These are phyloP conservation scores for Malurus elegans DNA, from an alignment of 2,113 vertebrate genomes.

Conservation along the genomic window DNA sequence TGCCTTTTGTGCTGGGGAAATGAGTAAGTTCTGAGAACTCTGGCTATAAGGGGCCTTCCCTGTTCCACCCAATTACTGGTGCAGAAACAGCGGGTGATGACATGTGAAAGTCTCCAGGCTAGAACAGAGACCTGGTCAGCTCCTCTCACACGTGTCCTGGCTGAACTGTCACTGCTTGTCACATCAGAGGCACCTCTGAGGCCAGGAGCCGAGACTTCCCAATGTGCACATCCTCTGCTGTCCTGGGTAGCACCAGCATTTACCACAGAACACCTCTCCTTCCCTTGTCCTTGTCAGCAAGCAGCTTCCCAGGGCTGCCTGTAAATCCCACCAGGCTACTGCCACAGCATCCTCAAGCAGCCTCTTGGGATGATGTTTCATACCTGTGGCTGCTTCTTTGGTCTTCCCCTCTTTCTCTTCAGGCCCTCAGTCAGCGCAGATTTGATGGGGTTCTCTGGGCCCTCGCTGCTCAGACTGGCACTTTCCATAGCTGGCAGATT, in stretches of 20 bases:
- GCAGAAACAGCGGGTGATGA: background rate
- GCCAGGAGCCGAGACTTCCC: background rate
- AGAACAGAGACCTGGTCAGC: background rate
- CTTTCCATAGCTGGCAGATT: background rate
- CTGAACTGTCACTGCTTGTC: background rate
- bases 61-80: background rate
- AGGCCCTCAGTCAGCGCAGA: background rate
- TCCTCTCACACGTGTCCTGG: background rate
- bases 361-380: background rate
- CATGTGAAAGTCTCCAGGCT: background rate
- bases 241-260: background rate
- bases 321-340: background rate
- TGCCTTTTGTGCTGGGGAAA: background rate
- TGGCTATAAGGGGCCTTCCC: background rate
- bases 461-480: conserved; percentile 35
- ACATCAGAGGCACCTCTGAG: background rate
- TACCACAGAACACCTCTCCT: background rate
- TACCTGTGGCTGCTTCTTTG: conserved; percentile 64
- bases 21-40: background rate
- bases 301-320: background rate
- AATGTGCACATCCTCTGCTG: background rate
- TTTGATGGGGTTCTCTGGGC: background rate
- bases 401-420: conserved; percentile 65
- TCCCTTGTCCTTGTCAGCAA: background rate
- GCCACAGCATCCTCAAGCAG: background rate